A percentile compares a stretch with the other conserved stretches of the same genome.
Conservation (phyloP, 1,140 invertebrate genomes). For the Scaptomyza montana region DNA sequence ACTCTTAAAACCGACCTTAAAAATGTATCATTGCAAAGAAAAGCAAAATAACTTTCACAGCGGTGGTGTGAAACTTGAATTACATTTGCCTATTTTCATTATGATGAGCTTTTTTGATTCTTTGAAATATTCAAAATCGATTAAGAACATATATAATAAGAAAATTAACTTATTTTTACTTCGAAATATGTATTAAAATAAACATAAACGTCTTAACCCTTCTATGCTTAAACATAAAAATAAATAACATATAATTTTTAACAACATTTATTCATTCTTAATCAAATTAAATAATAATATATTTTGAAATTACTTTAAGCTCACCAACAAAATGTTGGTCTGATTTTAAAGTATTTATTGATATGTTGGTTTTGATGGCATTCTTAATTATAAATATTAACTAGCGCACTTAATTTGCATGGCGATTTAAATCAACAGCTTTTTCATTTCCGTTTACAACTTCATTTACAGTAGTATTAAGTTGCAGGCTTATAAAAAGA, state of each 20-base stretch:
- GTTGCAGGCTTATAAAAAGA: too few species aligned
- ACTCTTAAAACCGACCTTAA: background rate
- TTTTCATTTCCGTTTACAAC: constrained; percentile 24
- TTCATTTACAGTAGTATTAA: constrained; percentile 12
- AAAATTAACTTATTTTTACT: too few species aligned
- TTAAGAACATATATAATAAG: too few species aligned
- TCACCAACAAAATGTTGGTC: too few species aligned
- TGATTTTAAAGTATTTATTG: background rate
- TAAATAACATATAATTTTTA: too few species aligned
- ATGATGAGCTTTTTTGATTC: background rate
- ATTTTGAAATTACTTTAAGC: too few species aligned
- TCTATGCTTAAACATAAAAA: too few species aligned
- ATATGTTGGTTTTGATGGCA: constrained; percentile 14
- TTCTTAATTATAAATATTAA: constrained; percentile 37
- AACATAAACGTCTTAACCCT: too few species aligned
- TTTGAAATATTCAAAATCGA: background rate
- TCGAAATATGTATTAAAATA: too few species aligned
- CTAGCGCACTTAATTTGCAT: constrained; percentile 36
- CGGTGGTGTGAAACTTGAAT: background rate
- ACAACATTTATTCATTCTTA: too few species aligned
- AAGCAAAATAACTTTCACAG: background rate
- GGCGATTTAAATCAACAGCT: constrained; percentile 34
- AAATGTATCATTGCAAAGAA: background rate
- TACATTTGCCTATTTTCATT: background rate
- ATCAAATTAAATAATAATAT: too few species aligned